Percentiles rank a stretch among this genome's conserved stretches.
Conservation (phyloP, 2,113 vertebrate species). For the Poecile atricapillus region DNA sequence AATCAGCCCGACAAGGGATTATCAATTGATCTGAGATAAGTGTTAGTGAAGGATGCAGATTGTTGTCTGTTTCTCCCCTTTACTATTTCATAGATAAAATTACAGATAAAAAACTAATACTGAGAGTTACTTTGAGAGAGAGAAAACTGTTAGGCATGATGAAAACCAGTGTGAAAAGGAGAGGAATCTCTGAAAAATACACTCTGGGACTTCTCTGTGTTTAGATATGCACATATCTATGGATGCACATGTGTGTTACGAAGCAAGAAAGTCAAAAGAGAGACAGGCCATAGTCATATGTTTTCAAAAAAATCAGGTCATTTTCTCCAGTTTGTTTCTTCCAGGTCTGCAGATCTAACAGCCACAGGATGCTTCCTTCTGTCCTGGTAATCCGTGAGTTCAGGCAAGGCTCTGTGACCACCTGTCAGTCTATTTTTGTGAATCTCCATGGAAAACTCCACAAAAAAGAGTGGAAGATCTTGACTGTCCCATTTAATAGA, state of each 20-base stretch:
- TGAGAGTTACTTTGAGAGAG: neutral
- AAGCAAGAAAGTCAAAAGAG: neutral
- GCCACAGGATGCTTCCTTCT: conserved; percentile 3
- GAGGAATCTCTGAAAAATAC: neutral
- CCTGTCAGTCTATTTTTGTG: conserved; percentile 47
- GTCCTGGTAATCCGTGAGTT: neutral
- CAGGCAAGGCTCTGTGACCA: neutral
- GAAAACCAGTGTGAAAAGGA: neutral
- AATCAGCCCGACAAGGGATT: conserved; percentile 31
- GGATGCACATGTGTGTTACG: rapidly evolving
- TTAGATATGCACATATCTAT: neutral
- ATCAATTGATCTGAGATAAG: conserved; percentile 19
- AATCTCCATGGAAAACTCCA: neutral
- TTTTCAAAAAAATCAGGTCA: neutral
- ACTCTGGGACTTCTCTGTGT: neutral
- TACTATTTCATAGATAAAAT: neutral
- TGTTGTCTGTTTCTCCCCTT: neutral
- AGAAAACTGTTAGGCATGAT: neutral
- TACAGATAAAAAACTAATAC: neutral
- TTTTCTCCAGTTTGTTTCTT: neutral
- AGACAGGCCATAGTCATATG: neutral
- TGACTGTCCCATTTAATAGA: neutral
- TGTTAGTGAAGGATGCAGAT: neutral
- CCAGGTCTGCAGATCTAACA: neutral
- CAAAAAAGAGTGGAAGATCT: neutral